phyloP scores from a whole-genome alignment of 64 coral and sea anemone genomes.

The Montipora sp. region DNA sequence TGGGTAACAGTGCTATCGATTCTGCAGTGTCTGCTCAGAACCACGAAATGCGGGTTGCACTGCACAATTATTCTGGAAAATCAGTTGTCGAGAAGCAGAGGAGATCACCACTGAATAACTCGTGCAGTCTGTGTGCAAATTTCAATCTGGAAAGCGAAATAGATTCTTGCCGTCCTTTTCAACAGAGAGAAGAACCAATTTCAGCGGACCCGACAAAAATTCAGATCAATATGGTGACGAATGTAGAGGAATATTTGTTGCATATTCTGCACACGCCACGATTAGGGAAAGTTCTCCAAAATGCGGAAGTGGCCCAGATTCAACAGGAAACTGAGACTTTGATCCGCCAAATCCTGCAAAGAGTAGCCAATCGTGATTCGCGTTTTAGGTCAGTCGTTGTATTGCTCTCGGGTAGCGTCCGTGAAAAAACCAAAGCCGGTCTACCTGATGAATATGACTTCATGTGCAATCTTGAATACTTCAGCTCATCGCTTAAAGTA shows the following conservation, averaged over 20 bases:
- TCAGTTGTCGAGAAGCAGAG: neutral
- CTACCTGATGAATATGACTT: conserved; percentile 63
- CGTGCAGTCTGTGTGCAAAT: neutral
- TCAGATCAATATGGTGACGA: conserved; percentile 10
- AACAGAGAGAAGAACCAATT: conserved; percentile 25
- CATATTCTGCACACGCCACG: conserved; percentile 56
- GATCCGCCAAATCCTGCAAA: conserved; percentile 37
- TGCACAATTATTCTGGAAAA: neutral
- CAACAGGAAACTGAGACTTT: conserved; percentile 51
- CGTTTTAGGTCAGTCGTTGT: conserved; percentile 50
- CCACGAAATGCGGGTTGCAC: neutral
- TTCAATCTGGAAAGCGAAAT: neutral
- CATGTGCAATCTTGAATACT: conserved; percentile 59
- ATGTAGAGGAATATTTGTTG: conserved; percentile 49
- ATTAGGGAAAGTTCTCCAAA: conserved; percentile 53
- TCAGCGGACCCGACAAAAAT: conserved; percentile 24
- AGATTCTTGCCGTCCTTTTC: neutral
- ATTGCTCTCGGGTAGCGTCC: conserved; percentile 48
- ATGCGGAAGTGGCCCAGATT: conserved; percentile 42
- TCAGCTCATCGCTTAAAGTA: conserved; percentile 22
- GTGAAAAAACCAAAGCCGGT: conserved; percentile 57
- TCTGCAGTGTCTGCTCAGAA: conserved; percentile 9
- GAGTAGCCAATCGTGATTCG: conserved; percentile 14
- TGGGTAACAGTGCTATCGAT: conserved; percentile 13
- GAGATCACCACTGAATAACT: neutral